These are phyloP conservation scores for Atractosteus spatula DNA, from an alignment of 2,113 vertebrate genomes.

Conservation along the genomic window DNA sequence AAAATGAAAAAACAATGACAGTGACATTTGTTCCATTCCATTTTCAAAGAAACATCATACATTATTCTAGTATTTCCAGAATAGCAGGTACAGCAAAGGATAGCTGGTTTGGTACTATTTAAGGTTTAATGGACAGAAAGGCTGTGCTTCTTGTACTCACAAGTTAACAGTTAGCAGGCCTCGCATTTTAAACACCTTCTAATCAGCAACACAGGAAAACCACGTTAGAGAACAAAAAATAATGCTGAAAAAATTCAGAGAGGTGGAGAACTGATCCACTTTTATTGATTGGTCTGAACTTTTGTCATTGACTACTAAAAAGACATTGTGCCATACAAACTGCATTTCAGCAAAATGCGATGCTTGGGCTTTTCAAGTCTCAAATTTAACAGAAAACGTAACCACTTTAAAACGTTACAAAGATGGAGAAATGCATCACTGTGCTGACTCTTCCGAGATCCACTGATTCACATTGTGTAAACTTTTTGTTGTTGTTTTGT, in stretches of 20 bases:
- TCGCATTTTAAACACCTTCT: too few species aligned
- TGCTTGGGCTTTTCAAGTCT: constrained; percentile 77
- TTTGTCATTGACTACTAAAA: constrained; percentile 77
- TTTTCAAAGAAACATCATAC: too few species aligned
- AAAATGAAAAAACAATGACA: too few species aligned
- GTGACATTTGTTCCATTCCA: too few species aligned
- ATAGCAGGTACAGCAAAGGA: too few species aligned
- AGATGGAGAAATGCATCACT: constrained; percentile 50
- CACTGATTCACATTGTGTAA: constrained; percentile 72
- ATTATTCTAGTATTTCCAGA: too few species aligned
- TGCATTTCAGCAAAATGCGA: constrained; percentile 67
- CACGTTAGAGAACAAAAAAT: constrained; percentile 25
- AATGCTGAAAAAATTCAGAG: constrained; percentile 30
- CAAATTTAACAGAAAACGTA: constrained; percentile 60
- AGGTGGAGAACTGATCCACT: constrained; percentile 77
- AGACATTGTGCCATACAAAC: constrained; percentile 76
- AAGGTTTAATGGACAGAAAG: too few species aligned
- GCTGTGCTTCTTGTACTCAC: too few species aligned
- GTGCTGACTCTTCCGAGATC: constrained; percentile 54
- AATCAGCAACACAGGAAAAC: background rate
- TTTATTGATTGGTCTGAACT: constrained; percentile 87
- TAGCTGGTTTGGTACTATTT: too few species aligned
- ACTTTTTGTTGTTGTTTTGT: constrained; percentile 49
- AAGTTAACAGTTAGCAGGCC: too few species aligned
- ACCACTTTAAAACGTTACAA: constrained; percentile 53